Percentiles rank a stretch among this genome's conserved stretches.
Conservation (phyloP, 2,888 invertebrate species). For the Didymodactylos carnosus region DNA sequence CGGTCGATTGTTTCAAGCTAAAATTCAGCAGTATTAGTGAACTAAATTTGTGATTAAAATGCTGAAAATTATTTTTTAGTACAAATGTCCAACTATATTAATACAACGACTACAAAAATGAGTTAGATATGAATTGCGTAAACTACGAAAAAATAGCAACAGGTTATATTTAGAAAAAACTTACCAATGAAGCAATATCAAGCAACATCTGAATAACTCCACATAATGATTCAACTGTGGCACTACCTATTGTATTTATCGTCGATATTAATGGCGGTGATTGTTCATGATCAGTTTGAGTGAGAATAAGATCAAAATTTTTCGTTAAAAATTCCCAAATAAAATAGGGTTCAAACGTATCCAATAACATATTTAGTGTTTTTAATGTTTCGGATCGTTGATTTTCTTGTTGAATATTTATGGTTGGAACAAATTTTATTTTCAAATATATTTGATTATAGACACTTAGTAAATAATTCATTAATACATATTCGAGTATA, state of each 20-base stretch:
- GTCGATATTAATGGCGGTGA: too few species aligned
- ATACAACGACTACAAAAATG: too few species aligned
- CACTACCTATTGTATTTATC: not conserved
- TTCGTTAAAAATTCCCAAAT: slow-evolving; percentile 55
- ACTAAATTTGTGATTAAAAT: too few species aligned
- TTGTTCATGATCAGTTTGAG: not conserved
- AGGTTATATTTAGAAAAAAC: slow-evolving; percentile 16
- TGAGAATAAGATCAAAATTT: slow-evolving; percentile 24
- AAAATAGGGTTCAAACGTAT: slow-evolving; percentile 58
- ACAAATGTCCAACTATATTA: too few species aligned
- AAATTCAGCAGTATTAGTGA: too few species aligned
- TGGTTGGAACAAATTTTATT: not conserved
- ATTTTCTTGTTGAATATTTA: slow-evolving; percentile 4
- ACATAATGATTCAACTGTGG: slow-evolving; percentile 43
- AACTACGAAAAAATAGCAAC: too few species aligned
- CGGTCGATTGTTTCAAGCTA: too few species aligned
- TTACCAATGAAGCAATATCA: slow-evolving; percentile 43
- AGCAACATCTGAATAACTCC: slow-evolving; percentile 52
- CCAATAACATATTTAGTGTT: slow-evolving; percentile 55
- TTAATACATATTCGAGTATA: not conserved
- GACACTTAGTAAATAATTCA: not conserved
- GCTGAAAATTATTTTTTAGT: too few species aligned
- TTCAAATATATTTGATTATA: not conserved
- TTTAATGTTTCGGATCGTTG: slow-evolving; percentile 34
- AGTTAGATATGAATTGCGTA: too few species aligned